A percentile compares a stretch with the other conserved stretches of the same genome.
phyloP scores from a whole-genome alignment of 2,113 vertebrate species.

The Pelvicachromis taeniatus region DNA sequence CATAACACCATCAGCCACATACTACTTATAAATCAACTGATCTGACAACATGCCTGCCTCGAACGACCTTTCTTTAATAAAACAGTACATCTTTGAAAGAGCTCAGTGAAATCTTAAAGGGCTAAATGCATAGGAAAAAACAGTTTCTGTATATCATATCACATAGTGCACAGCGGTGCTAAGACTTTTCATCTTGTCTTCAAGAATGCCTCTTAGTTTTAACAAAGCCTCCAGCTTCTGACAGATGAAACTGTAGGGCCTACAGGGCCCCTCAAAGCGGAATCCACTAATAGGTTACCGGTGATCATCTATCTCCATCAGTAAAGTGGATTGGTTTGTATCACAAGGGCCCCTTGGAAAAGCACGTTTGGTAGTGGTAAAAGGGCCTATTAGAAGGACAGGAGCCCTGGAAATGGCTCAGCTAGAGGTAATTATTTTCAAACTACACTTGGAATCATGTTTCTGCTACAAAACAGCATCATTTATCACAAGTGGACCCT shows the following conservation, averaged over 20 bases:
- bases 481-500: conserved; percentile 32
- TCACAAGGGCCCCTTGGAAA: neutral
- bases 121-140: neutral
- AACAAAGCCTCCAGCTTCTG: conserved; percentile 1
- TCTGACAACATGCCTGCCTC: neutral
- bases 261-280: conserved; percentile 1
- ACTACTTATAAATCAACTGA: neutral
- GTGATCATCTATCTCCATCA: conserved; percentile 48
- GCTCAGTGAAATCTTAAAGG: neutral
- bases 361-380: neutral
- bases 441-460: neutral
- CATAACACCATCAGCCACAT: neutral
- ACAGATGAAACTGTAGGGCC: conserved; percentile 6
- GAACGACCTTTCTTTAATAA: neutral
- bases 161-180: neutral
- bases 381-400: neutral
- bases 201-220: conserved; percentile 3
- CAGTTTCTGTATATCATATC: neutral
- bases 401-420: conserved; percentile 1
- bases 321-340: conserved; percentile 35
- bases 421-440: conserved; percentile 12
- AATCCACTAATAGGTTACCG: conserved; percentile 19
- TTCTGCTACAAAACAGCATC: conserved; percentile 30
- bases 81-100: neutral
- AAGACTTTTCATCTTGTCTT: neutral